phyloP scores from a whole-genome alignment of 2,113 vertebrate genomes.

The Tachysurus vachellii region DNA sequence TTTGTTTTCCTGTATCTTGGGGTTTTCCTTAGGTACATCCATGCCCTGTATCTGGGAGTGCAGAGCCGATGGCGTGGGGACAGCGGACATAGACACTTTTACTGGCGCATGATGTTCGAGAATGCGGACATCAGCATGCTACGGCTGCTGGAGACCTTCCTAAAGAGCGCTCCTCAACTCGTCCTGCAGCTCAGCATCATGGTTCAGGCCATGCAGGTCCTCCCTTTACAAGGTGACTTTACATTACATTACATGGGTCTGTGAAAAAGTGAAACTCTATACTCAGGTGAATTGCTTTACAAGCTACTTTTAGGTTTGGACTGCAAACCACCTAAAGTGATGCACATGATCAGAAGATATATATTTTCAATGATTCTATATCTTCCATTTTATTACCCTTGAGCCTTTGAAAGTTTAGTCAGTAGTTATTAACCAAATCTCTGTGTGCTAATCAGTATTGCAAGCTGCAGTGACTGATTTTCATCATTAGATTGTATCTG shows the following conservation, averaged over 20 bases:
- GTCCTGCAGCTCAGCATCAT: constrained; percentile 98
- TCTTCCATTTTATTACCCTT: background rate
- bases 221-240: constrained; percentile 87
- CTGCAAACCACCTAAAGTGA: background rate
- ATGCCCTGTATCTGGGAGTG: constrained; percentile 90
- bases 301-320: background rate
- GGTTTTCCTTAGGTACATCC: constrained; percentile 81
- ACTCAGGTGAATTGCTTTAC: background rate
- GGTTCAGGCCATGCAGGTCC: constrained; percentile 76
- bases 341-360: background rate
- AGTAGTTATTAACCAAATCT: background rate
- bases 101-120: constrained; percentile 96
- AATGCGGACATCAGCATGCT: constrained; percentile 97
- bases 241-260: background rate
- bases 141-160: constrained; percentile 93
- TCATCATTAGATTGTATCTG: constrained; percentile 14
- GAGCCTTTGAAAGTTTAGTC: background rate
- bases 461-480: background rate
- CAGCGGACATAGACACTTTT: constrained; percentile 85
- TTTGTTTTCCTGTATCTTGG: background rate
- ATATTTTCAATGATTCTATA: background rate
- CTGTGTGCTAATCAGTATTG: background rate
- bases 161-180: constrained; percentile 98
- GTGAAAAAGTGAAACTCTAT: background rate
- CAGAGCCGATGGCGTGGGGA: constrained; percentile 94